A percentile compares a stretch with the other conserved stretches of the same genome.
phyloP scores from a whole-genome alignment of 2,797 vertebrate genomes.

The Dromococcyx pavoninus region DNA sequence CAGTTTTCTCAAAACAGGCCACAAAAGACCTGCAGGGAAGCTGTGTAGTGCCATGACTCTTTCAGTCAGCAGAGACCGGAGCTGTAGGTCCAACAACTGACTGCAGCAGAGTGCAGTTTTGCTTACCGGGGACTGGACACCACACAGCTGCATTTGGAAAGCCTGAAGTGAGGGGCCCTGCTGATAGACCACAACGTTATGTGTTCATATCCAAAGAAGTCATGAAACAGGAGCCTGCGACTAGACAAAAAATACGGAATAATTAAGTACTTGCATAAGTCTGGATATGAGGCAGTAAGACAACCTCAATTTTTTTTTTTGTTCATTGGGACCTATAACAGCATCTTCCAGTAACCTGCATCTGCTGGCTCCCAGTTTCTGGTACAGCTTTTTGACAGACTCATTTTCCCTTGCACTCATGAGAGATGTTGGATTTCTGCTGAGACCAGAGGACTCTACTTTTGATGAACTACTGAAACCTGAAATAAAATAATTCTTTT shows the following conservation, averaged over 20 bases:
- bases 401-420: background rate
- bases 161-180: background rate
- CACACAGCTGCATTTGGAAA: background rate
- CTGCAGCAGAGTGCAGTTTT: accelerated
- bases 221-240: background rate
- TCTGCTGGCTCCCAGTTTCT: background rate
- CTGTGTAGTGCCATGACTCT: background rate
- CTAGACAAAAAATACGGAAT: background rate
- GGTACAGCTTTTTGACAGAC: background rate
- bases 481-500: background rate
- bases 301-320: background rate
- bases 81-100: background rate
- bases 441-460: background rate
- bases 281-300: background rate
- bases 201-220: background rate
- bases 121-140: background rate
- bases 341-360: slow-evolving; percentile 30
- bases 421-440: background rate
- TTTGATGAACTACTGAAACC: background rate
- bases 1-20: slow-evolving; percentile 14
- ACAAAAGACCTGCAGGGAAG: background rate
- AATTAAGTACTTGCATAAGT: background rate
- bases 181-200: background rate
- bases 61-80: background rate
- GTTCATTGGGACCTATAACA: background rate